Evolutionary conservation across 2,113 vertebrate genomes (phyloP).

Genomic region (Rhabdomys dilectus): DNA sequence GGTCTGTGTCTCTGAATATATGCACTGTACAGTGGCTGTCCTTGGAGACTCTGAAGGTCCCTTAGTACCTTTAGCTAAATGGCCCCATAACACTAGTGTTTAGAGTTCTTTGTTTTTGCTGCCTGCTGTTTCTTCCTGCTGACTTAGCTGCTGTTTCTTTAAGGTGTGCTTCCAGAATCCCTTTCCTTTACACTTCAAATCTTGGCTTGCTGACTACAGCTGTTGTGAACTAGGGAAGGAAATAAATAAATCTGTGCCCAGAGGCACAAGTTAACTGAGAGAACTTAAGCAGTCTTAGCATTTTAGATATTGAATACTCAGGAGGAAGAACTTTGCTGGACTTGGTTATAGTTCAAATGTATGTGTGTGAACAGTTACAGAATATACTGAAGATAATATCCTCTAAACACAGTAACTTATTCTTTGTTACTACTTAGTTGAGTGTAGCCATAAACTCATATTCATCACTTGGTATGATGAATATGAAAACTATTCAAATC

Average conservation of each 20-base stretch:
- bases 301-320: slow-evolving; percentile 36
- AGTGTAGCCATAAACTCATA: not conserved
- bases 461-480: not conserved
- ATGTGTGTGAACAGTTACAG: not conserved
- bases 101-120: slow-evolving; percentile 36
- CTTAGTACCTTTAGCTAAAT: not conserved
- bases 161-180: not conserved
- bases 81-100: not conserved
- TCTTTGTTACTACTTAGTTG: slow-evolving; percentile 25
- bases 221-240: slow-evolving; percentile 52
- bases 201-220: not conserved
- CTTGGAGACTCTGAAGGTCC: not conserved
- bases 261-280: not conserved
- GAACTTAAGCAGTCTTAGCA: not conserved
- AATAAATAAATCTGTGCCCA: not conserved
- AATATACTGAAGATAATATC: not conserved
- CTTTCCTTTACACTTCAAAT: slow-evolving; percentile 11
- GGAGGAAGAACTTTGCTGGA: not conserved
- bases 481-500: slow-evolving; percentile 12
- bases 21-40: not conserved
- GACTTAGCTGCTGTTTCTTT: slow-evolving; percentile 55
- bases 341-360: not conserved
- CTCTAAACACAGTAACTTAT: not conserved
- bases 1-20: not conserved
- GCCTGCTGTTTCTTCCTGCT: slow-evolving; percentile 10